Conservation (phyloP, 2,797 vertebrate species). For the Masticophis lateralis region DNA sequence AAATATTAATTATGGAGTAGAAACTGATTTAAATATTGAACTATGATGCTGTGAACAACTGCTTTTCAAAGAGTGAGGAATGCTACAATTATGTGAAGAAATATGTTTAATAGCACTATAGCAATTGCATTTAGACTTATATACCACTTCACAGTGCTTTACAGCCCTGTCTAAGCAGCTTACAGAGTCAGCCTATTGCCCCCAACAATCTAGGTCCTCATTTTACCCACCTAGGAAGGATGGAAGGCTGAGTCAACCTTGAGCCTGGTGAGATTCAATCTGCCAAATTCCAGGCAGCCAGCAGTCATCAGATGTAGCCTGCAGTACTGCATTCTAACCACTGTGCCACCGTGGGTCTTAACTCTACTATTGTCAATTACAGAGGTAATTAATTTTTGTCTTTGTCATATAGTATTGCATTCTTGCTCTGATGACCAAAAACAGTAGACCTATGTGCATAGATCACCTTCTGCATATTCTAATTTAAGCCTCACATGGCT, state of each 20-base stretch:
- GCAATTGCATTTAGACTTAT: too few relatives aligned
- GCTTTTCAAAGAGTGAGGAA: not conserved
- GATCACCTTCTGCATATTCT: not conserved
- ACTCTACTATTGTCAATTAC: not conserved
- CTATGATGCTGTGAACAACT: not conserved
- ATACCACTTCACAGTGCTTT: too few relatives aligned
- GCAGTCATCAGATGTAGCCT: too few relatives aligned
- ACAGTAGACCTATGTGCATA: not conserved
- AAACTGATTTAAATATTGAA: not conserved
- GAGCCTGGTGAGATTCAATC: too few relatives aligned
- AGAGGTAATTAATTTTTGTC: not conserved
- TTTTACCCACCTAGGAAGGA: too few relatives aligned
- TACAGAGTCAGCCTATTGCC: too few relatives aligned
- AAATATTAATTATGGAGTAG: not conserved
- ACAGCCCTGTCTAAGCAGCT: too few relatives aligned
- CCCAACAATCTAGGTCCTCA: too few relatives aligned
- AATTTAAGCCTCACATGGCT: not conserved
- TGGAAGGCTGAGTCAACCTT: too few relatives aligned
- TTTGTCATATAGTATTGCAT: not conserved
- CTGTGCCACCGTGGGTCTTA: too few relatives aligned
- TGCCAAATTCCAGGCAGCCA: too few relatives aligned
- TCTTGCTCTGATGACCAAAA: not conserved
- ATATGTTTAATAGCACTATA: not conserved
- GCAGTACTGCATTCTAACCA: too few relatives aligned
- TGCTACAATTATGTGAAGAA: not conserved